These are phyloP conservation scores for Rhopalosiphum nymphaeae DNA, from an alignment of 2,888 invertebrate genomes.

Conservation along the genomic window DNA sequence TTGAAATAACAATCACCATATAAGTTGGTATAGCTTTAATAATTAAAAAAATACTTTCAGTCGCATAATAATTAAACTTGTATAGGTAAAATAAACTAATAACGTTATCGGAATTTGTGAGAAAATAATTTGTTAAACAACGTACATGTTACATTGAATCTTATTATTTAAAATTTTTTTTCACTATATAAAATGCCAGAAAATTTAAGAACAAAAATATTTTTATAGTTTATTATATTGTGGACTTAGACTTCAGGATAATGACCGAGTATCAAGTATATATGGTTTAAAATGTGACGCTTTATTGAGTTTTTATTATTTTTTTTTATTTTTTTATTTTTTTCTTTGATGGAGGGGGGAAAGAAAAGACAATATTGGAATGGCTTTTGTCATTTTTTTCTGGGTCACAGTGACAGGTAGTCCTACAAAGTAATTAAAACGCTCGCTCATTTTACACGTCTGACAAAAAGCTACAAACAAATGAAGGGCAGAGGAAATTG, in stretches of 20 bases:
- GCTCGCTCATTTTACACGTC: constrained; percentile 15
- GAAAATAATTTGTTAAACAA: background rate
- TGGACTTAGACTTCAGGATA: background rate
- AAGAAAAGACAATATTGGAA: background rate
- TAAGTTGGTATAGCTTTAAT: background rate
- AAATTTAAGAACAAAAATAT: background rate
- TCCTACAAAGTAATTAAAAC: constrained; percentile 50
- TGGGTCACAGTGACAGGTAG: constrained; percentile 27
- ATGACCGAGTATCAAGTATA: background rate
- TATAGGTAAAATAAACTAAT: background rate
- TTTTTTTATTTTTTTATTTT: background rate
- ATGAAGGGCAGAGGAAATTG: constrained; percentile 50
- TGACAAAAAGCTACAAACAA: constrained; percentile 7
- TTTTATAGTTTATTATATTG: background rate
- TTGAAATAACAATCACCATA: background rate
- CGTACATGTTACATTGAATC: background rate
- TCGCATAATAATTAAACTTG: background rate
- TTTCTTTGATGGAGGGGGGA: too few species aligned
- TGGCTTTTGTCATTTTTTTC: constrained; percentile 25
- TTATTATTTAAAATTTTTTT: background rate
- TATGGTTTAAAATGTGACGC: background rate
- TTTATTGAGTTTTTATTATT: constrained; percentile 7
- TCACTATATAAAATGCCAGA: background rate
- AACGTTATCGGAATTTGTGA: background rate
- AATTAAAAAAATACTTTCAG: background rate